Evolutionary conservation across 2,113 vertebrate species (phyloP).

Genomic region (Aldabrachelys gigantea): DNA sequence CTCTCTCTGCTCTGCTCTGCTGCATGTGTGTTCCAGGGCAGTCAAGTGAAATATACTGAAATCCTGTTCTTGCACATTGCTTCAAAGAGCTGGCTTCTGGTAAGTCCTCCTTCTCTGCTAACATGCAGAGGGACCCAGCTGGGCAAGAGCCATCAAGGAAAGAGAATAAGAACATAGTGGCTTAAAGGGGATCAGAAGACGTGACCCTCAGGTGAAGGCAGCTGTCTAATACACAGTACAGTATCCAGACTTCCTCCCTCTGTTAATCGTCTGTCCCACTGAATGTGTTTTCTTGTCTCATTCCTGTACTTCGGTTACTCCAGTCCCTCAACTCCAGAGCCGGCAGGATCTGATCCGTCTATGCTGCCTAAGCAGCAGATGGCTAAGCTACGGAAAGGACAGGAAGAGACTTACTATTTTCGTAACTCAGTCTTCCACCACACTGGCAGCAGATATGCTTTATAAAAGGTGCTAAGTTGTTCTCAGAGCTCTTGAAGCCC

Average conservation of each 20-base stretch:
- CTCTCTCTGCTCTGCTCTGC: neutral
- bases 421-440: neutral
- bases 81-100: neutral
- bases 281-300: neutral
- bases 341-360: neutral
- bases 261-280: rapidly evolving
- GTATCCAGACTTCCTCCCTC: neutral
- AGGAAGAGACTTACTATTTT: neutral
- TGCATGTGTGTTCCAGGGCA: rapidly evolving
- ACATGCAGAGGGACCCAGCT: rapidly evolving
- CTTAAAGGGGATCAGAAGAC: neutral
- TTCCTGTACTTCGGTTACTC: neutral
- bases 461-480: neutral
- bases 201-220: neutral
- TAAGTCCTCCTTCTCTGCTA: neutral
- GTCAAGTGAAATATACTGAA: neutral
- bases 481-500: constrained; percentile 50
- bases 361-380: neutral
- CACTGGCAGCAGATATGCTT: neutral
- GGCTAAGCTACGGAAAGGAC: neutral
- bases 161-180: neutral
- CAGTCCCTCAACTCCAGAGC: rapidly evolving
- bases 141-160: neutral
- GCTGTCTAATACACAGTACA: rapidly evolving
- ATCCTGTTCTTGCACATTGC: rapidly evolving